These are phyloP conservation scores for Drymodes brunneopygia DNA, from an alignment of 2,113 vertebrate genomes.

Conservation along the genomic window DNA sequence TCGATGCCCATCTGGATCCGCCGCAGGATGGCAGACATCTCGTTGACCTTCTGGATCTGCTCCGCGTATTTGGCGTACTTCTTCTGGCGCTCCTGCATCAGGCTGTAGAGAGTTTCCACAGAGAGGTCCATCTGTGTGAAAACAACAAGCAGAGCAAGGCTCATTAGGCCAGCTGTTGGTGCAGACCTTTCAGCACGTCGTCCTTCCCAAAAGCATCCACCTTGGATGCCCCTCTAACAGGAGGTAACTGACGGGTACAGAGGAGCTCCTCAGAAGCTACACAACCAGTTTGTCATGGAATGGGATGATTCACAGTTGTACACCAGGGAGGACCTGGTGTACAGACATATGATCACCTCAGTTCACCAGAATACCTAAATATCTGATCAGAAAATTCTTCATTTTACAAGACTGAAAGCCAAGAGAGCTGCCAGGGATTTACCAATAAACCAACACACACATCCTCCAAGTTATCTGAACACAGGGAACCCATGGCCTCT, in stretches of 20 bases:
- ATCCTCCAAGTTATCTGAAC: background rate
- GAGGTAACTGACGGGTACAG: background rate
- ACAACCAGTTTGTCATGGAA: background rate
- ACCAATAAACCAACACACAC: background rate
- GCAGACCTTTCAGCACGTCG: background rate
- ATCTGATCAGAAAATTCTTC: background rate
- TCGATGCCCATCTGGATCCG: conserved; percentile 98
- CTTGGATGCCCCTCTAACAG: background rate
- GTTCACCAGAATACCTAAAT: background rate
- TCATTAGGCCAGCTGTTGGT: background rate
- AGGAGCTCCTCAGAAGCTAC: background rate
- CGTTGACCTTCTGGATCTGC: conserved; percentile 99
- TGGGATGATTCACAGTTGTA: background rate
- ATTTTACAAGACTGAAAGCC: background rate
- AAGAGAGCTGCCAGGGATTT: background rate
- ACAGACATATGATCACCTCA: background rate
- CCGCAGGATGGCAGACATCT: conserved; percentile 97
- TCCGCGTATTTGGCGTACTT: conserved; percentile 96
- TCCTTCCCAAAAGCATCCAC: background rate
- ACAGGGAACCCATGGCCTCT: background rate
- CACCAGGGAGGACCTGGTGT: background rate
- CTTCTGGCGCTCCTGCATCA: conserved; percentile 98
- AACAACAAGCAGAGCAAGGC: background rate
- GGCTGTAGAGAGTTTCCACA: conserved; percentile 90
- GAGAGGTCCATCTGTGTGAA: conserved; percentile 89